Conservation (phyloP, 2,797 vertebrate genomes). For the Columba guinea region DNA sequence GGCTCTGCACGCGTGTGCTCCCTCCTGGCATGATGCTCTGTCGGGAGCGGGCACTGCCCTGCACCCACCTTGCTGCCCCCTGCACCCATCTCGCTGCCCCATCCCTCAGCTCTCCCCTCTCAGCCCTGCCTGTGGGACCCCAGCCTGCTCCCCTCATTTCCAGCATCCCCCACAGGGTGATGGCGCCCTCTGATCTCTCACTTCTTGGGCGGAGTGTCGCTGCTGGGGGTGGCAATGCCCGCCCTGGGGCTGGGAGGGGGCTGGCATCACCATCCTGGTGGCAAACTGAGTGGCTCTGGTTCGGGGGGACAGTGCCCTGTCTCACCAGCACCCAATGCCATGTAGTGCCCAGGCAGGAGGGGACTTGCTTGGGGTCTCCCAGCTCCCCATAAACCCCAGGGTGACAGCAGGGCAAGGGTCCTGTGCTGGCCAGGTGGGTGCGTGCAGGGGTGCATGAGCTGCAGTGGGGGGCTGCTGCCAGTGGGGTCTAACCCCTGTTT, state of each 20-base stretch:
- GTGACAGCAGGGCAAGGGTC: not conserved
- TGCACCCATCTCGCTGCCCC: not conserved
- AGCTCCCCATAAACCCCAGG: not conserved
- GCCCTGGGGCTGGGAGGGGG: fast-evolving
- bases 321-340: not conserved
- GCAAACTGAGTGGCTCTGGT: not conserved
- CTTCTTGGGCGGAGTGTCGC: not conserved
- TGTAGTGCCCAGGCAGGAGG: fast-evolving
- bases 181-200: not conserved
- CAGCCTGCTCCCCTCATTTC: fast-evolving
- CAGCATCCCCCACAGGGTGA: not conserved
- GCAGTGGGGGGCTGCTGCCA: fast-evolving
- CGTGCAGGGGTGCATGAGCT: not conserved
- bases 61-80: not conserved
- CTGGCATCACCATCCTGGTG: not conserved
- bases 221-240: not conserved
- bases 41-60: not conserved
- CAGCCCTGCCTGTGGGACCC: not conserved
- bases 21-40: not conserved
- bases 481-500: slow-evolving; percentile 53
- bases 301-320: fast-evolving
- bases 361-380: fast-evolving
- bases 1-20: not conserved
- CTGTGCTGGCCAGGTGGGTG: not conserved
- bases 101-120: not conserved